Evolutionary conservation across 2,797 vertebrate species (phyloP).

Genomic region (Gambusia yucatana): DNA sequence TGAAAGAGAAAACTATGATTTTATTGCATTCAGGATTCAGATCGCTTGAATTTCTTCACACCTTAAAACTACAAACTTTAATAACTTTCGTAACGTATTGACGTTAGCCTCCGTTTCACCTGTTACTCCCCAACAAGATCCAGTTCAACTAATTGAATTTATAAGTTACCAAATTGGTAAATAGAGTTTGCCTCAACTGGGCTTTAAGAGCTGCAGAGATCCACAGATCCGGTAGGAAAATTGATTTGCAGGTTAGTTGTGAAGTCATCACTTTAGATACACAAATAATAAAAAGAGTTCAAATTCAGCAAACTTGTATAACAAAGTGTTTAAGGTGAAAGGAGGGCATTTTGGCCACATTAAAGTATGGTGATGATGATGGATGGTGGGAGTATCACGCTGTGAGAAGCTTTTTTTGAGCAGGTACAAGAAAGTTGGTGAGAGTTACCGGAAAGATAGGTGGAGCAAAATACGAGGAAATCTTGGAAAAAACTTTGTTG

Average conservation of each 20-base stretch:
- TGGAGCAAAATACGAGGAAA: not conserved
- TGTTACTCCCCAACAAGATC: not conserved
- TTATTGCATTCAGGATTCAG: slow-evolving; percentile 4
- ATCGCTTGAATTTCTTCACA: not conserved
- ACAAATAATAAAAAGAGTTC: not conserved
- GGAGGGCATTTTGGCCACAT: not conserved
- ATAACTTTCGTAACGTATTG: not conserved
- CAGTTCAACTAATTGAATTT: not conserved
- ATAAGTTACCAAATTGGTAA: not conserved
- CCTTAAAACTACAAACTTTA: not conserved
- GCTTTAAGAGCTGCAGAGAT: not conserved
- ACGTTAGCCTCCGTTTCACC: not conserved
- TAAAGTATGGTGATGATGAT: not conserved
- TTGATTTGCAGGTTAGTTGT: not conserved
- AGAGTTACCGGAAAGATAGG: not conserved
- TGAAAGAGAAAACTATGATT: slow-evolving; percentile 11
- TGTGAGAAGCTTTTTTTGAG: not conserved
- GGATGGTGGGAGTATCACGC: not conserved
- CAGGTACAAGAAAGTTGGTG: not conserved
- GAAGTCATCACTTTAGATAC: not conserved
- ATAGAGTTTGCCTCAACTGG: not conserved
- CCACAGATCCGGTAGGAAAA: not conserved
- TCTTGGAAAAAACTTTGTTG: not conserved
- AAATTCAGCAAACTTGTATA: not conserved
- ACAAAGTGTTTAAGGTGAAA: not conserved